Evolutionary conservation across 2,797 vertebrate genomes (phyloP).

Genomic region (Falco columbarius): DNA sequence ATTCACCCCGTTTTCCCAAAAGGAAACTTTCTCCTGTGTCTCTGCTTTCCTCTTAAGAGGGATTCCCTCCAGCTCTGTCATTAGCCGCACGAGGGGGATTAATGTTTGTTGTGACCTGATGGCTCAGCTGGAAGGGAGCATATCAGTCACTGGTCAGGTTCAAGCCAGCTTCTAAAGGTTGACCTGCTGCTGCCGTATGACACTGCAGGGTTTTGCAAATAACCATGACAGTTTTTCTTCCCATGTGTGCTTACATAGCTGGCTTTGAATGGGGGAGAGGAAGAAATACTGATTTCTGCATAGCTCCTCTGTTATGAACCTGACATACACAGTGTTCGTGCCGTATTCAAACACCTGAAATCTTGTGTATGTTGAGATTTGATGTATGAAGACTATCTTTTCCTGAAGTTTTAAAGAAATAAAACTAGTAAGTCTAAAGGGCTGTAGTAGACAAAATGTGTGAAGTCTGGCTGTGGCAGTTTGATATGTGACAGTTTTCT

Average conservation of each 20-base stretch:
- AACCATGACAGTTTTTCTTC: background rate
- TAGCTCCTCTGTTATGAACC: background rate
- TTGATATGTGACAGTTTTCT: background rate
- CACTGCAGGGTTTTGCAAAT: background rate
- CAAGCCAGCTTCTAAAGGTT: background rate
- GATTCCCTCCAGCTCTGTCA: background rate
- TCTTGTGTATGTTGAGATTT: background rate
- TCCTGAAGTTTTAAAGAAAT: background rate
- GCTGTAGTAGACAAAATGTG: background rate
- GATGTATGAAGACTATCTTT: background rate
- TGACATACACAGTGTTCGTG: background rate
- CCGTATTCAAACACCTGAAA: background rate
- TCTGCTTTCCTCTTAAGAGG: background rate
- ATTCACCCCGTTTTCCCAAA: background rate
- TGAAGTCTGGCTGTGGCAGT: background rate
- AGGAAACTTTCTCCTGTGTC: background rate
- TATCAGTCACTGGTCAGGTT: background rate
- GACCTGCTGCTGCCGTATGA: background rate
- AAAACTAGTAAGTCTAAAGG: background rate
- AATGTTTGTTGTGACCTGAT: background rate
- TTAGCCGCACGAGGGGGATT: background rate
- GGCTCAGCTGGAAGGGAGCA: background rate
- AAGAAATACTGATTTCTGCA: background rate
- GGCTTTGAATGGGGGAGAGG: background rate
- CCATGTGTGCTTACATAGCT: rapidly evolving